Evolutionary conservation across 2,797 vertebrate species (phyloP).

Genomic region (Karalla daura): DNA sequence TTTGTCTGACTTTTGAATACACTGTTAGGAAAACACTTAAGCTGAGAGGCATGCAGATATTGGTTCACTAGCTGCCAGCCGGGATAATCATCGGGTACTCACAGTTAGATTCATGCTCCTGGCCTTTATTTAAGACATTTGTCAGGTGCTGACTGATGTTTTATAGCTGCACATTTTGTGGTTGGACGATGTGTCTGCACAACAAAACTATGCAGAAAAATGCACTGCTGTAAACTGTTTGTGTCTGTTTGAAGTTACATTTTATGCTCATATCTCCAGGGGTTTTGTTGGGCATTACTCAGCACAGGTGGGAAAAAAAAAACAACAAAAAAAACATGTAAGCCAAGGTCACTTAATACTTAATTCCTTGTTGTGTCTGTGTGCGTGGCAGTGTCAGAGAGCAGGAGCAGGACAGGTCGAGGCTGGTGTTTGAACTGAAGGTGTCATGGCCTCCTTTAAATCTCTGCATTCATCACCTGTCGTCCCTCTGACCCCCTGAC

Average conservation of each 20-base stretch:
- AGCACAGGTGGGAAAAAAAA: slow-evolving; percentile 45
- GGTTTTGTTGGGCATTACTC: slow-evolving; percentile 28
- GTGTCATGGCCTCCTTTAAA: slow-evolving; percentile 62
- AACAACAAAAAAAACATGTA: slow-evolving; percentile 28
- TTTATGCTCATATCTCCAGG: slow-evolving; percentile 17
- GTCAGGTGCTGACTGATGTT: slow-evolving; percentile 72
- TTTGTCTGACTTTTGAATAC: slow-evolving; percentile 19
- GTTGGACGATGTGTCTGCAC: slow-evolving; percentile 72
- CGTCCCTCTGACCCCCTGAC: slow-evolving; percentile 55
- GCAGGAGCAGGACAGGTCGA: slow-evolving; percentile 43
- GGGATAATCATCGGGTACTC: slow-evolving; percentile 77
- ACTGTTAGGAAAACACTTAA: slow-evolving; percentile 32
- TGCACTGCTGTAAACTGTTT: slow-evolving; percentile 59
- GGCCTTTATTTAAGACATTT: slow-evolving; percentile 76
- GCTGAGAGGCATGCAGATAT: slow-evolving; percentile 31
- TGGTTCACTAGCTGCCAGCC: slow-evolving; percentile 55
- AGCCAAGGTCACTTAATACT: slow-evolving; percentile 9
- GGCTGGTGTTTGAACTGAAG: slow-evolving; percentile 41
- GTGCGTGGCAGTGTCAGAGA: slow-evolving; percentile 18
- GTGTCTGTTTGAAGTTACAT: slow-evolving; percentile 62
- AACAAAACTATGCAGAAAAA: slow-evolving; percentile 73
- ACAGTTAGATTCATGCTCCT: slow-evolving; percentile 74
- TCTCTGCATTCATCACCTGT: slow-evolving; percentile 70
- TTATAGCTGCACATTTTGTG: slow-evolving; percentile 80
- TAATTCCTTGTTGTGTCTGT: slow-evolving; percentile 21